Conservation (phyloP, 1,140 invertebrate genomes). For the Sitophilus oryzae region DNA sequence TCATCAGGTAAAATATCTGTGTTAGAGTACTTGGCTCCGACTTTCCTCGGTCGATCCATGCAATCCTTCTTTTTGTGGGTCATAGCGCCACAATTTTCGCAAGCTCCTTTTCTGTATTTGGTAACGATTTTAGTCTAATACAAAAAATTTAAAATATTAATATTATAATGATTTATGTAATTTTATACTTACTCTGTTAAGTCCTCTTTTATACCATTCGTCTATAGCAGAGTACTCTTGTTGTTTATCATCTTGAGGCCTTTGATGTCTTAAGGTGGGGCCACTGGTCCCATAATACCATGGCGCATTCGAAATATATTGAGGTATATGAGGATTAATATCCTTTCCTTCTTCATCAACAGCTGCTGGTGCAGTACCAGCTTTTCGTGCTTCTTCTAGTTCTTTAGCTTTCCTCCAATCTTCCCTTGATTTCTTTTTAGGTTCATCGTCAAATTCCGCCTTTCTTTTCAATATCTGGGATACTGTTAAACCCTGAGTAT, state of each 20-base stretch:
- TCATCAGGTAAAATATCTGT: slow-evolving; percentile 89
- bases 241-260: slow-evolving; percentile 84
- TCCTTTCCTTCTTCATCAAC: slow-evolving; percentile 97
- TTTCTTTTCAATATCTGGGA: slow-evolving; percentile 62
- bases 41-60: slow-evolving; percentile 88
- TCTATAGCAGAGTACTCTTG: slow-evolving; percentile 63
- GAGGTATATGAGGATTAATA: slow-evolving; percentile 99
- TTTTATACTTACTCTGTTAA: slow-evolving; percentile 56
- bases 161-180: no score
- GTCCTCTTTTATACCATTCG: slow-evolving; percentile 81
- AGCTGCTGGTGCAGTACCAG: slow-evolving; percentile 95
- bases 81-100: slow-evolving; percentile 98
- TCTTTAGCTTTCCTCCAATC: slow-evolving; percentile 95
- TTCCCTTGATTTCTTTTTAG: slow-evolving; percentile 84
- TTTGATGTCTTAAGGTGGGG: slow-evolving; percentile 96
- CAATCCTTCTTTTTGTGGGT: slow-evolving; percentile 97
- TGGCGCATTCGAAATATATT: slow-evolving; percentile 97
- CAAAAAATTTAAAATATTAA: slow-evolving; percentile 16
- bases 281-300: slow-evolving; percentile 95
- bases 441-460: slow-evolving; percentile 64
- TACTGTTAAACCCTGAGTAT: slow-evolving; percentile 49
- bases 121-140: slow-evolving; percentile 60
- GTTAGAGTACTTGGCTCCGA: slow-evolving; percentile 82
- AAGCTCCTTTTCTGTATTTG: slow-evolving; percentile 94
- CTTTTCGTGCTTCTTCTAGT: slow-evolving; percentile 96